A percentile compares a stretch with the other conserved stretches of the same genome.
phyloP scores from a whole-genome alignment of 1,140 invertebrate genomes.

The Neodiprion fabricii region DNA sequence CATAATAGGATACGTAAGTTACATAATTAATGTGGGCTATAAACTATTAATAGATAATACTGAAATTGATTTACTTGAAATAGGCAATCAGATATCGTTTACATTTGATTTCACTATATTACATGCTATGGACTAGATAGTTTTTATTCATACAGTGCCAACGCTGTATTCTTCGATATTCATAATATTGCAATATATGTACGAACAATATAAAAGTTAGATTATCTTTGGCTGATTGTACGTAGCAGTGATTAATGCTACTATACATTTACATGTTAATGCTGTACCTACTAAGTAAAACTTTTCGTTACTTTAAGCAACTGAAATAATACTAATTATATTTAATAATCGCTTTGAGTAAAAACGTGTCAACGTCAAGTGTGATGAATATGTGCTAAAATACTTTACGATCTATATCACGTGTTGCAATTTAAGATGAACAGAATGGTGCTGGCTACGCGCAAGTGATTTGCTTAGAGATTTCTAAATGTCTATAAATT shows the following conservation, averaged over 20 bases:
- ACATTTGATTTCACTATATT: background rate
- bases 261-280: background rate
- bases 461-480: background rate
- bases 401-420: background rate
- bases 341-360: background rate
- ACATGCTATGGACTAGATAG: background rate
- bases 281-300: background rate
- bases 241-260: constrained; percentile 9
- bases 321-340: background rate
- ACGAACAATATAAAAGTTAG: constrained; percentile 13
- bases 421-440: background rate
- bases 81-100: no score
- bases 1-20: background rate
- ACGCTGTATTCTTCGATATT: background rate
- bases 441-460: background rate
- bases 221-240: constrained; percentile 11
- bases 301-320: background rate
- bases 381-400: background rate
- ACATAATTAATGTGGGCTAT: background rate
- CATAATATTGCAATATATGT: background rate
- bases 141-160: background rate
- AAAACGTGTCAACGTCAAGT: background rate
- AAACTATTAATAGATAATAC: background rate
- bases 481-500: background rate
- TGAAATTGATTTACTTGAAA: background rate